Evolutionary conservation across 1,140 invertebrate species (phyloP), one percentile per base, ranked within the genome.

Genomic region (Orius laevigatus): DNA sequence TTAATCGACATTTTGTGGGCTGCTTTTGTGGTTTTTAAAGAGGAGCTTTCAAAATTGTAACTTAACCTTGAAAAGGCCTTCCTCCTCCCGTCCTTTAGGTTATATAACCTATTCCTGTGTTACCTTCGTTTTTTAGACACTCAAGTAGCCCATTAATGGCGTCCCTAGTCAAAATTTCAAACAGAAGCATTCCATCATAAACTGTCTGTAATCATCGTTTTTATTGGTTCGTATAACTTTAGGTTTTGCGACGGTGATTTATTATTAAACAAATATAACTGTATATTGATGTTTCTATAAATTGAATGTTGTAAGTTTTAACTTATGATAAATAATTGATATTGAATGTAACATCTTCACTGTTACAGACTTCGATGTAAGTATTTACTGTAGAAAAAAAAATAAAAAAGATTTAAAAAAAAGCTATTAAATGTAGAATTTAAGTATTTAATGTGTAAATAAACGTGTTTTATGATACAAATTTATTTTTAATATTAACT

Each of bases 191-290:
- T 45, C 43, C 43, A 45, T 16, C 43, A 11, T 45, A 25, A 25
- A 31, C 8, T 20, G 43, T 20, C 16, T 45, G 31, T 45, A 20
- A 45, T 11, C 19, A 35, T 18, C 35, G 45, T 35, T 39, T 16
- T 44, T 38, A 43, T 51, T 51, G n/a, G 49, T 46, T 35, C n/a
- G 49, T 46, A 25, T 51, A 51, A 51, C 49, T 31, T 18, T 51
- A 36, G 43, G 43, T 38, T 50, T 34, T 41, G 33, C 49, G 46
- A 46, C 43, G 45, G 44, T 46, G 49, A 46, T 51, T 51, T 47
- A 15, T n/a, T 10, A 19, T 38, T 35, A n/a, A 36, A n/a, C 16
- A 35, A 39, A 12, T 47, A 47, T 19, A 4, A 25, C 25, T 25
- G 25, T 47, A 25, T 47, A 47, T 47, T 47, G 46, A 25, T 47